Evolutionary conservation across 2,797 vertebrate species (phyloP).

Genomic region (Dallia pectoralis): DNA sequence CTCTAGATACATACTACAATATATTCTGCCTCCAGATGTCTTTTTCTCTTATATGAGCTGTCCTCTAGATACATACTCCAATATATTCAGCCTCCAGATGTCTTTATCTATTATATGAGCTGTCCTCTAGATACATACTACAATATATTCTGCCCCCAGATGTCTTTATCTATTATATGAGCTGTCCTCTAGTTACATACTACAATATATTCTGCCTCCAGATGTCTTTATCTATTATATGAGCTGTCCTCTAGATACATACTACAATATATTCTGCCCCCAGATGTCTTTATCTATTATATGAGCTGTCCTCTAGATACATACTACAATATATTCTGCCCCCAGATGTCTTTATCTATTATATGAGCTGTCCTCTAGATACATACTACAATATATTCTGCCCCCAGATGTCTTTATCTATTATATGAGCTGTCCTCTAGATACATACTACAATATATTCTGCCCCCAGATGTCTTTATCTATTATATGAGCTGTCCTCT

Average conservation of each 20-base stretch:
- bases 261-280: constrained; percentile 50
- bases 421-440: constrained; percentile 43
- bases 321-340: constrained; percentile 41
- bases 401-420: constrained; percentile 64
- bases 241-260: constrained; percentile 54
- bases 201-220: constrained; percentile 58
- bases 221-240: constrained; percentile 51
- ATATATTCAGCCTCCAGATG: constrained; percentile 66
- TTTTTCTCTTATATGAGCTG: constrained; percentile 13
- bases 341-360: constrained; percentile 63
- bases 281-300: constrained; percentile 58
- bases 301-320: constrained; percentile 55
- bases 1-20: constrained; percentile 50
- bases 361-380: constrained; percentile 50
- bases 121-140: constrained; percentile 55
- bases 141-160: constrained; percentile 62
- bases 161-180: constrained; percentile 42
- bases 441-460: constrained; percentile 42
- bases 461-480: constrained; percentile 68
- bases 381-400: constrained; percentile 44
- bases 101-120: constrained; percentile 25
- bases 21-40: constrained; percentile 69
- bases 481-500: constrained; percentile 36
- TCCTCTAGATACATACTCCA: constrained; percentile 53
- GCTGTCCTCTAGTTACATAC: constrained; percentile 54